Evolutionary conservation across 2,888 invertebrate species (phyloP).

Genomic region (Mamestra brassicae): DNA sequence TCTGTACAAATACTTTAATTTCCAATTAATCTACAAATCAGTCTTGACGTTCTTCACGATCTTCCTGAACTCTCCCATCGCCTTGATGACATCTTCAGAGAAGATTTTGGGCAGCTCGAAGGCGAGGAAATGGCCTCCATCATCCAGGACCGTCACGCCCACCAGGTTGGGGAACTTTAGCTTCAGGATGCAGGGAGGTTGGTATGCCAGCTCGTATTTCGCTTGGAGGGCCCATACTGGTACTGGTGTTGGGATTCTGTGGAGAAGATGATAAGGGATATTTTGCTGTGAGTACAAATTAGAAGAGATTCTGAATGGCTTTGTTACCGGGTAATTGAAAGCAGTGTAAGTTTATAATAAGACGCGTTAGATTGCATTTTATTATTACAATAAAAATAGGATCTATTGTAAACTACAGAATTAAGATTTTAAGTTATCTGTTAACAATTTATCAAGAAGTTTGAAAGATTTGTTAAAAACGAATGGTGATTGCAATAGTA

Average conservation of each 20-base stretch:
- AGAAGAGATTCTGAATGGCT: background rate
- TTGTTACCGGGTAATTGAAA: too few relatives aligned
- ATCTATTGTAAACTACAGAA: too few relatives aligned
- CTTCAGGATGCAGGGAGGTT: slow-evolving; percentile 90
- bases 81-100: slow-evolving; percentile 92
- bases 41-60: slow-evolving; percentile 64
- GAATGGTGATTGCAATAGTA: too few relatives aligned
- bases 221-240: slow-evolving; percentile 93
- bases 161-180: slow-evolving; percentile 92
- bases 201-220: slow-evolving; percentile 92
- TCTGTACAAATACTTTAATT: slow-evolving; percentile 22
- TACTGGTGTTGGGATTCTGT: slow-evolving; percentile 92
- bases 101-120: slow-evolving; percentile 94
- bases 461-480: too few relatives aligned
- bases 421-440: too few relatives aligned
- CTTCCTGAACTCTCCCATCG: slow-evolving; percentile 76
- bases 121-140: slow-evolving; percentile 97
- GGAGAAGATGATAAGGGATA: background rate
- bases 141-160: slow-evolving; percentile 90
- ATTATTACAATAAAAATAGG: too few relatives aligned
- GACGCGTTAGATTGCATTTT: too few relatives aligned
- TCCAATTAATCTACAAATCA: slow-evolving; percentile 83
- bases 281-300: too few relatives aligned
- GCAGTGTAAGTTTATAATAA: too few relatives aligned
- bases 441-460: too few relatives aligned